These are phyloP conservation scores for Drosophila diplacantha DNA, from an alignment of 2,888 invertebrate genomes.

Conservation along the genomic window DNA sequence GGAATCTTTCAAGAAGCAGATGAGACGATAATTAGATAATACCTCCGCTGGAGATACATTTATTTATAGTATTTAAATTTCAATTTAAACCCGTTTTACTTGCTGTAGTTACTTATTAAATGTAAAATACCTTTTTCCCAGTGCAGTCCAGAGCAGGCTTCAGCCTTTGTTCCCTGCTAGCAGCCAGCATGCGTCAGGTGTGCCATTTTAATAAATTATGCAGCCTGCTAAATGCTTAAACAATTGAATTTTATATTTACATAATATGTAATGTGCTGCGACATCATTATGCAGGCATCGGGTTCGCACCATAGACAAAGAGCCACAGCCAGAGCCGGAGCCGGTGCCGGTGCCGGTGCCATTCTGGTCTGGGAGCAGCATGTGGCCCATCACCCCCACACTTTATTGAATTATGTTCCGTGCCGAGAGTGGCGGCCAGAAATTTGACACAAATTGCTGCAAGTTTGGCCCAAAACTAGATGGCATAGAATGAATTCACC, in stretches of 20 bases:
- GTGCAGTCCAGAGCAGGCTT: slow-evolving; percentile 14
- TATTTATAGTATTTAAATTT: background rate
- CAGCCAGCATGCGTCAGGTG: slow-evolving; percentile 74
- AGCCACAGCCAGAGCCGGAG: background rate
- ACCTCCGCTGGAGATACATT: no score
- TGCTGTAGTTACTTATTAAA: background rate
- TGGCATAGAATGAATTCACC: slow-evolving; percentile 26
- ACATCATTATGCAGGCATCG: slow-evolving; percentile 66
- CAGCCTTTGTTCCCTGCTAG: slow-evolving; percentile 43
- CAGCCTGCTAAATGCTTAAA: slow-evolving; percentile 77
- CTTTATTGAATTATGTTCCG: slow-evolving; percentile 68
- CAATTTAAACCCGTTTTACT: background rate
- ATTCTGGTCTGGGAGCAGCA: slow-evolving; percentile 17
- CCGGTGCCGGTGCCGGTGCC: background rate
- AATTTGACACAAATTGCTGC: slow-evolving; percentile 58
- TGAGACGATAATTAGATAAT: background rate
- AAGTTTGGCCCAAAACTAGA: slow-evolving; percentile 35
- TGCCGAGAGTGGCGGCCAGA: slow-evolving; percentile 60
- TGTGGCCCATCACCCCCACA: slow-evolving; percentile 33
- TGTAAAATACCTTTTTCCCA: background rate
- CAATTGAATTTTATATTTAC: slow-evolving; percentile 77
- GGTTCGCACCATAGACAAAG: slow-evolving; percentile 24
- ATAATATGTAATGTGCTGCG: slow-evolving; percentile 74
- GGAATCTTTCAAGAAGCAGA: background rate
- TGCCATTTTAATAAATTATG: slow-evolving; percentile 77